Evolutionary conservation across 2,888 invertebrate species (phyloP).

Genomic region (Hydrotaea cyrtoneurina): DNA sequence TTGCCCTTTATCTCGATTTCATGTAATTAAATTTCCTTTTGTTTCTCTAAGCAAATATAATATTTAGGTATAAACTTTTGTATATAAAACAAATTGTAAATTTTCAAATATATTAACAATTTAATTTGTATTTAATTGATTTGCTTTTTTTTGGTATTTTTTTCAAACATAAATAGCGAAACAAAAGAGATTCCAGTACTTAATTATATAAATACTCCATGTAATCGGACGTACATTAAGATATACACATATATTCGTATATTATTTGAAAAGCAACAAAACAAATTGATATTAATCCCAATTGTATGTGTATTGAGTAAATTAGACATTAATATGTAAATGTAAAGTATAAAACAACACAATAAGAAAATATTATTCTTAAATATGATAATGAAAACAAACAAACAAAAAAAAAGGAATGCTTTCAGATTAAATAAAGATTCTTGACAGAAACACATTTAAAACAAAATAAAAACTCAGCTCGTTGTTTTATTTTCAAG

Average conservation of each 20-base stretch:
- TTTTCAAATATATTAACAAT: conserved; percentile 3
- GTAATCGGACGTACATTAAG: conserved; percentile 24
- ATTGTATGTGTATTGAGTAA: conserved; percentile 57
- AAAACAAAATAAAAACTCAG: conserved; percentile 23
- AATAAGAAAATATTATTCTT: conserved; percentile 11
- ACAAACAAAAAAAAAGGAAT: conserved; percentile 48
- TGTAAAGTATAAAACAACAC: conserved; percentile 53
- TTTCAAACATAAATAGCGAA: background rate
- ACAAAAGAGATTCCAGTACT: conserved; percentile 36
- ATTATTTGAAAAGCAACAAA: conserved; percentile 38
- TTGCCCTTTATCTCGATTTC: background rate
- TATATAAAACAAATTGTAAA: conserved; percentile 23
- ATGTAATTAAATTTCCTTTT: background rate
- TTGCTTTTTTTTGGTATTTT: conserved; percentile 22
- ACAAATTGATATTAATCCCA: conserved; percentile 7
- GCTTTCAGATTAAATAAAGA: conserved; percentile 64
- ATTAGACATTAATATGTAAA: conserved; percentile 54
- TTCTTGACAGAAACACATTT: conserved; percentile 55
- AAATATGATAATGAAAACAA: conserved; percentile 38
- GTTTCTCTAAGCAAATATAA: background rate
- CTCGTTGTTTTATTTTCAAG: conserved; percentile 14
- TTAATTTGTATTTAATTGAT: conserved; percentile 29
- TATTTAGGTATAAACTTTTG: background rate
- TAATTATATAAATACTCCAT: conserved; percentile 37
- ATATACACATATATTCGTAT: conserved; percentile 28